Evolutionary conservation across 2,797 vertebrate species (phyloP), one percentile per base, ranked within the genome.

Genomic region (Protosalanx chinensis): DNA sequence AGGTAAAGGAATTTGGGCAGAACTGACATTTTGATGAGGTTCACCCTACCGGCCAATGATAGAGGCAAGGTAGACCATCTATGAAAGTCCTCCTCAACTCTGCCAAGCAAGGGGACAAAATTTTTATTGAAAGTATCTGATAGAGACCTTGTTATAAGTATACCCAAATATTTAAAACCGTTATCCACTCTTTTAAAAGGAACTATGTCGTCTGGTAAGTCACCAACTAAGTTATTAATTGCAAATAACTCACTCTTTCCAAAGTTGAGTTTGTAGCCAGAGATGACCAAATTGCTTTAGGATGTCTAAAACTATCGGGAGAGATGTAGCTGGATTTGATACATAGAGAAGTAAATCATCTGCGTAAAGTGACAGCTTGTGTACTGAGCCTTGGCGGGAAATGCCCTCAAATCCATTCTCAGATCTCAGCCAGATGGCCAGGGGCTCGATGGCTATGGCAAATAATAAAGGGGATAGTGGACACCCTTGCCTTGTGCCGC

Each of bases 181-280:
- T 65, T 30, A 10, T 51, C 46, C 46, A 51, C 46, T 16, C 46
- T 6, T 15, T 51, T 12, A 51, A 51, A 51, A 8, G 6, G 51
- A 27, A 27, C 41, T 51, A 35, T 35, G 33, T 35, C 6, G 33
- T 35, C 3, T 5, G 33, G 33, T 6, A 35, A 35, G 4, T 49
- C 18, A 20, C 59, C 61, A 23, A 64, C 61, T 53, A 64, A 30
- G 5, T 71, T 64, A 16, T 72, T 66, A 15, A 72, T 37, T 7
- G 70, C 62, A 35, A 72, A 72, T 65, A 33, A 18, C 62, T 72
- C 70, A 57, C 62, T 65, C 41, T 72, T 72, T 4, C 62, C 49
- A 33, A 72, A 35, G 20, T 65, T 64, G 7, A 65, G 15, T 65
- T 72, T 72, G 33, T 72, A 72, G 3, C 70, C 70, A 32, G 62